Base-by-base conservation (phyloP, 2,888 invertebrate species). In the Periphyllus acericola region DNA sequence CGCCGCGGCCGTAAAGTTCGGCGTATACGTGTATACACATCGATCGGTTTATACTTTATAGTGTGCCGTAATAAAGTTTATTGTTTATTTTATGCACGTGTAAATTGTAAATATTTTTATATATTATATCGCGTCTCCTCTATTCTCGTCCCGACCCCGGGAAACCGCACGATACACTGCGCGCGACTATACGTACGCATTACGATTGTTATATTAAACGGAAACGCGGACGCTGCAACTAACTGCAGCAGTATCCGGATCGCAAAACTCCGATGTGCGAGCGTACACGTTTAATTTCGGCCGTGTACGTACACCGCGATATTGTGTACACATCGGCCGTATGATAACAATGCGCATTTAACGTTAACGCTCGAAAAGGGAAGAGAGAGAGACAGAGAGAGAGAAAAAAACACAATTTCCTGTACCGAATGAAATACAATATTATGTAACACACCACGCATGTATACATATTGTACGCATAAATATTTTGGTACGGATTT, bases 41-140 rank as follows among this genome's bases (percentile, higher is more conserved):
- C 68, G 68, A 68, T 68, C 68, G 68, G 68, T 68, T n/a, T 29
- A n/a, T n/a, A n/a, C n/a, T n/a, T n/a, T n/a, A n/a, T n/a, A 25
- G 29, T 14, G 68, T 29, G 68, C 6, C 25, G 68, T 68, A 68
- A 25, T 68, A 68, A 68, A 68, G 68, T 68, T 68, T 68, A 68
- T 68, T 68, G 68, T 68, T n/a, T 68, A 68, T 68, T 68, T 68
- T 68, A 68, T 25, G 21, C 60, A 46, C 46, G 11, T 46, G 25
- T 60, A 60, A 21, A 60, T 46, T 60, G 60, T 60, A 60, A 21
- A 60, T 60, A 60, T 60, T 60, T 60, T 68, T 68, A 25, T 68
- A 25, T 60, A 0, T 60, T 60, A 11, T 25, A 25, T 8, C 21
- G 60, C 3, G 29, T 29, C 68, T 68, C 68, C n/a, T n/a, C n/a